Evolutionary conservation across 2,888 invertebrate species (phyloP), one percentile per base, ranked within the genome.

Genomic region (Sphecodes monilicornis): DNA sequence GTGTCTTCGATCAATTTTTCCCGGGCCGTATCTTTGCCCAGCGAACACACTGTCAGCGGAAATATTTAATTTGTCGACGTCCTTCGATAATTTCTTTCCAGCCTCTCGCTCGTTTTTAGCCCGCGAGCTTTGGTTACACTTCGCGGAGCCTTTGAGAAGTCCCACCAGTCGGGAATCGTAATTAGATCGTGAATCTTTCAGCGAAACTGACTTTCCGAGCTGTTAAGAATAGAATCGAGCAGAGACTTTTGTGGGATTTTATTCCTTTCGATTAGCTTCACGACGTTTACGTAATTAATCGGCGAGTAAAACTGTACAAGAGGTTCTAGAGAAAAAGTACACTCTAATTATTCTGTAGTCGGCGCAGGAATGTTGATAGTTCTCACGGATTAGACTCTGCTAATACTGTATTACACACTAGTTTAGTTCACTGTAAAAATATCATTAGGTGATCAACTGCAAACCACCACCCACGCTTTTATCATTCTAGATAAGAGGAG

Each of bases 41-140:
- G 26, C 57, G 57, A 26, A 26, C 57, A 11, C 5, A 26, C 57
- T 11, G 26, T 16, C 26, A 26, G 1, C 26, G 57, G 57, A 26
- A 57, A 57, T 57, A 57, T 57, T 57, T 57, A 57, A 57, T 57
- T 57, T 57, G 57, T 57, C 57, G 26, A 57, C 26, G 57, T 57
- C 57, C 57, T 26, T 29, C 26, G 57, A n/a, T 13, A 57, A 57
- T 57, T 57, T 57, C 57, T 57, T 57, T 16, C n/a, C 16, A 3
- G 57, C 5, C 57, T 50, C 50, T 1, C 26, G 26, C 13, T 57
- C 26, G 26, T 29, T 57, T 43, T 57, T 29, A 57, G 26, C 13
- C 57, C 13, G 57, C 57, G 57, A 57, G 26, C 57, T 57, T 57
- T 22, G 50, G 50, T 22, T 22, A 22, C 22, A 50, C 50, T 50